Base-by-base conservation (phyloP, 2,797 vertebrate species). In the Brachyrhaphis roseni region DNA sequence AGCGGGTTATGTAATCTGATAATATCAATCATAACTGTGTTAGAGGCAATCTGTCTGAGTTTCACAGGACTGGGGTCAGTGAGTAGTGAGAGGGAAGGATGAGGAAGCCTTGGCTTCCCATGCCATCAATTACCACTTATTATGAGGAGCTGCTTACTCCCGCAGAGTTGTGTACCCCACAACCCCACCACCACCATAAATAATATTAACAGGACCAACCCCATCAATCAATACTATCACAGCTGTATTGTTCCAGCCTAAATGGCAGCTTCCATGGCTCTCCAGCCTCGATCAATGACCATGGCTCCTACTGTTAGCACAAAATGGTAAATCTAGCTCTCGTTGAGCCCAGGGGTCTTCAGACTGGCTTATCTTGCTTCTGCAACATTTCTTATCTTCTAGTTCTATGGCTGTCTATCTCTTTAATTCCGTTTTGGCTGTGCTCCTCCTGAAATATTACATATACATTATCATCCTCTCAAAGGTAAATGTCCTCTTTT, bases 91-190 rank as follows among this genome's bases (percentile, higher is more conserved):
- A 74, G 87, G 93, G 94, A 78, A 91, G 96, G 97, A 87, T 91
- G 95, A 92, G 94, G 94, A 85, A 90, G 81, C 92, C 92, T 89
- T 95, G 95, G 95, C 96, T 95, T 97, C 95, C 93, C 93, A 94
- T 96, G 95, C 96, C 95, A 95, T 97, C 97, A 98, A 98, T 99
- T 97, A 98, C 97, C 96, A 96, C 97, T 97, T 97, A 98, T 97
- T 97, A 98, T 96, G 90, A 92, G 90, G 95, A 95, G 95, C 95
- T 95, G 87, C 79, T 96, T 93, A 92, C 90, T 95, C 94, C 96
- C 93, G 93, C 94, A 95, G 91, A 95, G 93, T 94, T 90, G 84
- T 93, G 95, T 95, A 57, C 53, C 26, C 53, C 26, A 83, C 94
- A 76, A 39, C 74, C n/a, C 47, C 31, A 26, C 72, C 28, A 92